A percentile compares a stretch with the other conserved stretches of the same genome.
Conservation (phyloP, 2,113 vertebrate species). For the Syngnathus floridae region DNA sequence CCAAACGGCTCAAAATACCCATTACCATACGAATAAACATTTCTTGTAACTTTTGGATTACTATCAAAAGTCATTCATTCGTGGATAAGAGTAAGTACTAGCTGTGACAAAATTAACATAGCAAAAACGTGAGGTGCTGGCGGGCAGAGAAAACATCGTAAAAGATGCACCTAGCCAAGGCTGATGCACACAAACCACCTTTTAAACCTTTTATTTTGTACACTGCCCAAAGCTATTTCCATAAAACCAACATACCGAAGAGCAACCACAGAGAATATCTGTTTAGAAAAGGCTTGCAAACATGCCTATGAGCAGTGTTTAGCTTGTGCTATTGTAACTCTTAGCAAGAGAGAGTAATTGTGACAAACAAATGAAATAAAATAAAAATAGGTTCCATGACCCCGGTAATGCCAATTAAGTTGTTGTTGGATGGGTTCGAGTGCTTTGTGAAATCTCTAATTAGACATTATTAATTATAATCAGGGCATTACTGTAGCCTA, state of each 20-base stretch:
- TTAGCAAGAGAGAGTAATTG: neutral
- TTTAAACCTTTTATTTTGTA: slow-evolving; percentile 38
- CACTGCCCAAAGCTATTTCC: slow-evolving; percentile 43
- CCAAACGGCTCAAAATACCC: neutral
- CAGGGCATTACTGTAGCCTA: neutral
- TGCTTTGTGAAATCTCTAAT: neutral
- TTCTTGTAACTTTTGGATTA: neutral
- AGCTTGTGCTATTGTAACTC: neutral
- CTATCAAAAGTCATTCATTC: neutral
- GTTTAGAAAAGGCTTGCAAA: slow-evolving; percentile 28
- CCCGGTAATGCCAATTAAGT: neutral
- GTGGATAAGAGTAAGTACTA: neutral
- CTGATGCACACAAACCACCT: slow-evolving; percentile 31
- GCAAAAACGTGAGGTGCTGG: slow-evolving; percentile 14
- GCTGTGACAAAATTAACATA: slow-evolving; percentile 9
- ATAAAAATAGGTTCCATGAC: neutral
- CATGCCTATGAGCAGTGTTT: neutral
- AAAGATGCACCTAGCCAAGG: slow-evolving; percentile 32
- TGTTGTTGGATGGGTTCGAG: neutral
- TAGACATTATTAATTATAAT: neutral
- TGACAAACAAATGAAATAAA: neutral
- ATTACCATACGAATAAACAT: neutral
- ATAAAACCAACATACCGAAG: slow-evolving; percentile 42
- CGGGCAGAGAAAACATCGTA: slow-evolving; percentile 39
- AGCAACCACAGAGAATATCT: slow-evolving; percentile 45